Evolutionary conservation across 2,113 vertebrate genomes (phyloP).

Genomic region (Odocoileus hemionus): DNA sequence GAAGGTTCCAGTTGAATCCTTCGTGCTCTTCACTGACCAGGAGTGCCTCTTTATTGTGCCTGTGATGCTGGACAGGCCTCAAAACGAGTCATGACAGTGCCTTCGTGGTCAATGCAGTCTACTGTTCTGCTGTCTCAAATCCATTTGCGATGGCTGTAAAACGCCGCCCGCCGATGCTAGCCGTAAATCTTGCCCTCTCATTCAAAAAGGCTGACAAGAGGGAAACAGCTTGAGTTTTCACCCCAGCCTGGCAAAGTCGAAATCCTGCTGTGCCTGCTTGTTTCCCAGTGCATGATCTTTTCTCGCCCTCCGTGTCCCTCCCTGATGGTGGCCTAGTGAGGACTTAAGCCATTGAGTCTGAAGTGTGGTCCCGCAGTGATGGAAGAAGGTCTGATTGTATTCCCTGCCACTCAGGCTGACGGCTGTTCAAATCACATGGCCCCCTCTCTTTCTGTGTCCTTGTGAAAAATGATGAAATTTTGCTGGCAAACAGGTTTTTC

Average conservation of each 20-base stretch:
- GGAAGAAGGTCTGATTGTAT: too few species aligned
- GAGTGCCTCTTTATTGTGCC: fast-evolving
- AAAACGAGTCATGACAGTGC: background rate
- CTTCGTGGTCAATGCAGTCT: conserved; percentile 29
- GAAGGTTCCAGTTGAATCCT: background rate
- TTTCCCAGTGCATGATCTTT: background rate
- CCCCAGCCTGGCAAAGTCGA: background rate
- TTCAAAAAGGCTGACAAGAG: conserved; percentile 21
- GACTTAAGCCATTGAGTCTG: fast-evolving
- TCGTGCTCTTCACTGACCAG: background rate
- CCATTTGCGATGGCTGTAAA: conserved; percentile 60
- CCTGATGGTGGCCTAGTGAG: fast-evolving
- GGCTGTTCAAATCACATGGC: background rate
- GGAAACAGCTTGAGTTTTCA: background rate
- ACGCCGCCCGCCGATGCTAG: background rate
- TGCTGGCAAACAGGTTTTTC: conserved; percentile 68
- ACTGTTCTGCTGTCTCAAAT: conserved; percentile 39
- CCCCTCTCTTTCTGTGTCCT: background rate
- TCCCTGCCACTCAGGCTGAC: background rate
- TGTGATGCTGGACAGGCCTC: background rate
- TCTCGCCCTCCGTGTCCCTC: background rate
- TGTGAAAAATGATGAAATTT: conserved; percentile 5
- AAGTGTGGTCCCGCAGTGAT: fast-evolving
- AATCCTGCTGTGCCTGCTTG: background rate
- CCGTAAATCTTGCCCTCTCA: background rate